A percentile compares a stretch with the other conserved stretches of the same genome.
Conservation (phyloP, 2,113 vertebrate species). For the Apaloderma vittatum region DNA sequence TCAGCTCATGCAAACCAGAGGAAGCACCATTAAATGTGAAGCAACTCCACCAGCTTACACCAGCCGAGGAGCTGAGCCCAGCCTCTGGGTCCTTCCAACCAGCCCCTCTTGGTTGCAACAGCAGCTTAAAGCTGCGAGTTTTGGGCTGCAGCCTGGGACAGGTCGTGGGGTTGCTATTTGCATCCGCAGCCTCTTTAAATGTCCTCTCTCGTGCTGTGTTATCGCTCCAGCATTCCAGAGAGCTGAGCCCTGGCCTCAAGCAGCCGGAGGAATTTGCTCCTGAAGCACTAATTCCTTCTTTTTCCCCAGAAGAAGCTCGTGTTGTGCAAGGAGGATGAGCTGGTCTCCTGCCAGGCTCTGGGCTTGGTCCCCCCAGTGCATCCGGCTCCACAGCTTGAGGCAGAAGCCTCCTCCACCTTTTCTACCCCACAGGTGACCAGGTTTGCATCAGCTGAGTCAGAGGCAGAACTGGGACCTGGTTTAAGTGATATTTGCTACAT, state of each 20-base stretch:
- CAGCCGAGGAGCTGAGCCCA: neutral
- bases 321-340: neutral
- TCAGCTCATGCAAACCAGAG: neutral
- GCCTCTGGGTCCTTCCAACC: neutral
- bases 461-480: neutral
- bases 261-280: constrained; percentile 59
- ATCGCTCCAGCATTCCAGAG: constrained; percentile 50
- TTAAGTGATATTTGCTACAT: accelerated
- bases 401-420: neutral
- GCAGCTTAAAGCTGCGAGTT: neutral
- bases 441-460: neutral
- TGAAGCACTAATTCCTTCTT: neutral
- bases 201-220: neutral
- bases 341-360: neutral
- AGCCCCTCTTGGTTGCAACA: accelerated
- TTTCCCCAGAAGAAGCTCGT: neutral
- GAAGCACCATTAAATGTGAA: neutral
- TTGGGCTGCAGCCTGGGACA: neutral
- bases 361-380: neutral
- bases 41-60: neutral
- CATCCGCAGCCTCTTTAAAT: neutral
- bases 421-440: neutral
- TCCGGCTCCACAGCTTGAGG: accelerated
- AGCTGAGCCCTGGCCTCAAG: constrained; percentile 14
- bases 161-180: neutral